Percentiles rank a stretch among this genome's conserved stretches.
Evolutionary conservation across 2,113 vertebrate species (phyloP).

Genomic region (Carassius carassius): DNA sequence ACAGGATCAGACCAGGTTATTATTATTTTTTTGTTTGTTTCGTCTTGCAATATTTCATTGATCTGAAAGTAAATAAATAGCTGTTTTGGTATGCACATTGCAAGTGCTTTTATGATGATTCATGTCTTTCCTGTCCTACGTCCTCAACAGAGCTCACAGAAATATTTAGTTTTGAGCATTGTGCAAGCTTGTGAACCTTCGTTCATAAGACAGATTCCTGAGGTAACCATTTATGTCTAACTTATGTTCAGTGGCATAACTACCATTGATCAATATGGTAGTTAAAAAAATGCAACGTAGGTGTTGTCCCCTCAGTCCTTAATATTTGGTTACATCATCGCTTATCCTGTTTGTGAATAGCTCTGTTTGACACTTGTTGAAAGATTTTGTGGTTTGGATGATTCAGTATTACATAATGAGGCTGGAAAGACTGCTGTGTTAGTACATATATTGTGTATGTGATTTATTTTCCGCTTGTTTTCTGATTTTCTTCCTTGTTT

Average conservation of each 20-base stretch:
- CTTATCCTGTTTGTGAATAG: not conserved
- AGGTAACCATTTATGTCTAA: no score
- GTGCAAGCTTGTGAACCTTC: not conserved
- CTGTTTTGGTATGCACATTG: not conserved
- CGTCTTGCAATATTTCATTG: not conserved
- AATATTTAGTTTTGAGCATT: not conserved
- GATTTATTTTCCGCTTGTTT: constrained; percentile 10
- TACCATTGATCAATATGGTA: not conserved
- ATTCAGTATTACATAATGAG: not conserved
- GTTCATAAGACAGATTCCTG: no score
- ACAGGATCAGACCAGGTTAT: not conserved
- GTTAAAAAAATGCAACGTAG: no score
- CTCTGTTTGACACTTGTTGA: not conserved
- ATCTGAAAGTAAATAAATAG: not conserved
- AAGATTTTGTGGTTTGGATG: not conserved
- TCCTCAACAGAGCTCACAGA: not conserved
- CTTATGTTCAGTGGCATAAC: no score
- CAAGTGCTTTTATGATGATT: not conserved
- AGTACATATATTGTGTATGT: not conserved
- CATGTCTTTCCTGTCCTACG: not conserved
- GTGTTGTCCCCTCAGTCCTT: not conserved
- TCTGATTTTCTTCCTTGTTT: not conserved
- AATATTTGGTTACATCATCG: not conserved
- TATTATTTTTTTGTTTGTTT: not conserved
- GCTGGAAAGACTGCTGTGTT: not conserved